These are phyloP conservation scores for Corythornis cristatus DNA, from an alignment of 2,113 vertebrate genomes.

Conservation along the genomic window DNA sequence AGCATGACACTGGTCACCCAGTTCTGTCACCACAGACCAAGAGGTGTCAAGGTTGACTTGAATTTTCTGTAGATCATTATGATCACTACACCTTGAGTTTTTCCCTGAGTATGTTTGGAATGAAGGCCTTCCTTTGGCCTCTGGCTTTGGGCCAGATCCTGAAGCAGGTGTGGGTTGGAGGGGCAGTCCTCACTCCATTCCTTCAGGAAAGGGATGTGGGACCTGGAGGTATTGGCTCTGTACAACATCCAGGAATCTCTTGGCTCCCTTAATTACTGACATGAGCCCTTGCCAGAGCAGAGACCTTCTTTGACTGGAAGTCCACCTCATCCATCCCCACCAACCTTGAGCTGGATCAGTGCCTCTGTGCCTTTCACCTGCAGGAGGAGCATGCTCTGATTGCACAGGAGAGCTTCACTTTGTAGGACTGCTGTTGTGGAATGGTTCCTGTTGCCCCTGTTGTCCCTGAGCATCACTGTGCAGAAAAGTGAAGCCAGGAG, in stretches of 20 bases:
- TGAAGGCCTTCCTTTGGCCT: not conserved
- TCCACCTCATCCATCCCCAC: not conserved
- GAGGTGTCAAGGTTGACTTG: not conserved
- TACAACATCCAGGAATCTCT: not conserved
- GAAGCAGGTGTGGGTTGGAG: not conserved
- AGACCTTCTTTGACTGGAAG: not conserved
- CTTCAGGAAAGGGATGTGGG: not conserved
- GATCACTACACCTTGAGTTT: not conserved
- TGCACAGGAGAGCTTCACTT: not conserved
- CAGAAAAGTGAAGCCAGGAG: not conserved
- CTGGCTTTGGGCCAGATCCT: not conserved
- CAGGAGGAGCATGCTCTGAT: rapidly evolving
- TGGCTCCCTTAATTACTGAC: not conserved
- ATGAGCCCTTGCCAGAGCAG: not conserved
- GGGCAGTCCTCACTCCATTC: not conserved
- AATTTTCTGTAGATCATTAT: not conserved
- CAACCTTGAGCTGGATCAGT: not conserved
- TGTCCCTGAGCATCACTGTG: not conserved
- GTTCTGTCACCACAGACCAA: rapidly evolving
- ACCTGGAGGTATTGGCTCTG: not conserved
- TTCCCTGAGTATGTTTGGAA: not conserved
- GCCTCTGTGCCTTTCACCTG: not conserved
- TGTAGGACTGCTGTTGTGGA: not conserved
- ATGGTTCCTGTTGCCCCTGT: rapidly evolving
- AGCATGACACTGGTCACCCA: not conserved